These are phyloP conservation scores for Charina bottae DNA, from an alignment of 2,113 vertebrate genomes.

Conservation along the genomic window DNA sequence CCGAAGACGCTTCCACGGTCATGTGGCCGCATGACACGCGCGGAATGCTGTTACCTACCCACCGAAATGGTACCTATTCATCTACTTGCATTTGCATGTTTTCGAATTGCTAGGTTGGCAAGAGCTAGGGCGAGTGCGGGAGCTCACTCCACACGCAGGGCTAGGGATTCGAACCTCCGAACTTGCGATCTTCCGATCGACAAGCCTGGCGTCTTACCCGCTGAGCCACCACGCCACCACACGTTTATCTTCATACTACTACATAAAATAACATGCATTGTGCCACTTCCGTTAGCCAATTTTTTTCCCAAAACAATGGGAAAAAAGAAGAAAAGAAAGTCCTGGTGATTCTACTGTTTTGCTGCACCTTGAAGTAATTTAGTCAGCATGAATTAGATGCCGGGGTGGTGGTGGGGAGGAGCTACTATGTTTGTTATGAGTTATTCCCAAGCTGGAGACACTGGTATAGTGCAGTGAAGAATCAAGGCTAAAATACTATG, in stretches of 20 bases:
- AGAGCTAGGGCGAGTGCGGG: too few species aligned
- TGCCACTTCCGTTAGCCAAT: neutral
- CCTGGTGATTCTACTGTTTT: neutral
- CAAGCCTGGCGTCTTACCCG: too few species aligned
- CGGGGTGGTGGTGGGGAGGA: neutral
- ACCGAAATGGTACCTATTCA: too few species aligned
- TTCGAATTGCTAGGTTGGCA: too few species aligned
- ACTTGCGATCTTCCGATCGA: too few species aligned
- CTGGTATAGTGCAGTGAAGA: neutral
- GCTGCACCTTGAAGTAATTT: neutral
- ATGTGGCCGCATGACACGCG: too few species aligned
- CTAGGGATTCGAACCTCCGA: too few species aligned
- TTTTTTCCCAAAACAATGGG: conserved; percentile 14
- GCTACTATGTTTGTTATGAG: neutral
- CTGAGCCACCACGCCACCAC: too few species aligned
- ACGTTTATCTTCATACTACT: conserved; percentile 27
- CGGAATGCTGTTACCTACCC: too few species aligned
- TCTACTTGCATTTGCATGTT: too few species aligned
- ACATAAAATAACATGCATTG: neutral
- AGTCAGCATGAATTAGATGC: neutral
- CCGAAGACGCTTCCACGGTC: too few species aligned
- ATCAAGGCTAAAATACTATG: neutral
- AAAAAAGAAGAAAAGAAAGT: neutral
- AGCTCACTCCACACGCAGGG: too few species aligned
- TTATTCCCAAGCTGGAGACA: neutral